Conservation (phyloP, 2,113 vertebrate genomes). For the Motacilla alba region DNA sequence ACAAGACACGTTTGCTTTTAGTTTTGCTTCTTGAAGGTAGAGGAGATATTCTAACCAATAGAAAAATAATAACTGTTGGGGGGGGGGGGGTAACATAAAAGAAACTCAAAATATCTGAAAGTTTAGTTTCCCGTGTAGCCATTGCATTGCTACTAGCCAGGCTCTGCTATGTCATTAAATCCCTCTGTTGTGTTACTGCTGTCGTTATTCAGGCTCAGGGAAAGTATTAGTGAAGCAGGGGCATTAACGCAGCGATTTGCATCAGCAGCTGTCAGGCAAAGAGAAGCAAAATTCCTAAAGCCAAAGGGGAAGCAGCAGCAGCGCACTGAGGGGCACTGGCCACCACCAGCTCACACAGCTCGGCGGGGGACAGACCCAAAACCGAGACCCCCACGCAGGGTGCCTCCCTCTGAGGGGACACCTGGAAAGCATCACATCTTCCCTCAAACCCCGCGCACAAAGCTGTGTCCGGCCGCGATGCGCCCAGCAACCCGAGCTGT, state of each 20-base stretch:
- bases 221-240: not conserved
- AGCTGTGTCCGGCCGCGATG: not conserved
- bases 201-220: not conserved
- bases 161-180: not conserved
- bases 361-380: not conserved
- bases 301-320: rapidly evolving
- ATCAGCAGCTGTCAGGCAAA: not conserved
- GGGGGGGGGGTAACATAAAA: not conserved
- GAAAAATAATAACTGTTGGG: not conserved
- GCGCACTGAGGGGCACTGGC: not conserved
- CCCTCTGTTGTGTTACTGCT: not conserved
- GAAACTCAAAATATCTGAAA: not conserved
- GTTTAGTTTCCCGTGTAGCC: not conserved
- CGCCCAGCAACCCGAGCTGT: not conserved
- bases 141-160: not conserved
- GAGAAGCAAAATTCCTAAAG: not conserved
- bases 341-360: not conserved
- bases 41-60: not conserved
- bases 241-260: not conserved
- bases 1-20: not conserved
- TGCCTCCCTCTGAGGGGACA: not conserved
- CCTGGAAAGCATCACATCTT: not conserved
- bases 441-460: not conserved
- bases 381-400: too few relatives aligned
- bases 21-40: not conserved